These are phyloP conservation scores for Ailuropoda melanoleuca DNA, from an alignment of 2,113 vertebrate species.

Conservation along the genomic window DNA sequence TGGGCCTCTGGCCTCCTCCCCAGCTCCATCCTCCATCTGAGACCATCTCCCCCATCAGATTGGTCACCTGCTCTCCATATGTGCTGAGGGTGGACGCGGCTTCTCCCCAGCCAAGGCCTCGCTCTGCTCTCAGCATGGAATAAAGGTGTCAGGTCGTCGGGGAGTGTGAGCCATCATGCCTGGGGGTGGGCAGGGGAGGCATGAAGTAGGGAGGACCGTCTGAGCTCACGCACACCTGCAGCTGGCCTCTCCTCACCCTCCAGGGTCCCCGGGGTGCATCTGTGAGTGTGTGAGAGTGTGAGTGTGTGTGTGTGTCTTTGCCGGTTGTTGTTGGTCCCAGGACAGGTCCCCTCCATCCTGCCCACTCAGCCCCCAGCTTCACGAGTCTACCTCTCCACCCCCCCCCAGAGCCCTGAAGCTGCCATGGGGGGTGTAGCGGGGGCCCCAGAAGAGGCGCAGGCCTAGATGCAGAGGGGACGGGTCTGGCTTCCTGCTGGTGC, in stretches of 20 bases:
- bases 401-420: background rate
- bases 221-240: fast-evolving
- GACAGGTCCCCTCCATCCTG: background rate
- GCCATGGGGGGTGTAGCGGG: fast-evolving
- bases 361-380: too few relatives aligned
- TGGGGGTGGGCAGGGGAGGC: background rate
- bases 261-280: background rate
- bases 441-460: background rate
- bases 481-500: background rate
- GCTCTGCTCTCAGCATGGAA: background rate
- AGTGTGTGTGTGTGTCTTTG: fast-evolving
- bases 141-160: background rate
- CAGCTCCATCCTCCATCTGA: fast-evolving
- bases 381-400: background rate
- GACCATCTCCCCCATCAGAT: background rate
- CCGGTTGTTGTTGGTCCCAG: background rate
- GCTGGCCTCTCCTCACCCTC: background rate
- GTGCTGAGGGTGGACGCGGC: background rate
- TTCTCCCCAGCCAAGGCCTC: fast-evolving
- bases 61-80: fast-evolving
- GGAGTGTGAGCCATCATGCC: background rate
- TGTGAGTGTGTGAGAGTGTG: background rate
- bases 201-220: fast-evolving
- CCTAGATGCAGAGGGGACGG: fast-evolving
- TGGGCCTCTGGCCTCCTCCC: background rate